These are phyloP conservation scores for Macropus fuliginosus DNA, from an alignment of 2,797 vertebrate species.

Conservation along the genomic window DNA sequence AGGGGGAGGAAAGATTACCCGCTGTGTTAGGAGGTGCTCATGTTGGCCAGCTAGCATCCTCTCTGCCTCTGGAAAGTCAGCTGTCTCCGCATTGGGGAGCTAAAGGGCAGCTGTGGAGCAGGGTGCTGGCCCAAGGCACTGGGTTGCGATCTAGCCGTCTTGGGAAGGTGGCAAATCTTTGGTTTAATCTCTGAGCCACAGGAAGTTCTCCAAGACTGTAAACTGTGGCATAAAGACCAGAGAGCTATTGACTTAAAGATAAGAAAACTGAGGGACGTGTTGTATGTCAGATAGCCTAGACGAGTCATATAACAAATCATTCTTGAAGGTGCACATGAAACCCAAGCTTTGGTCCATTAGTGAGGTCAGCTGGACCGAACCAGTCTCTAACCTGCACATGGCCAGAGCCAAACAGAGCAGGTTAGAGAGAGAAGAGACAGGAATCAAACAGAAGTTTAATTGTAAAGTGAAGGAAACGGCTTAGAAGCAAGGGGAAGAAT, in stretches of 20 bases:
- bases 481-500: no score
- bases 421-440: no score
- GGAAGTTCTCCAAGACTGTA: background rate
- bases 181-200: background rate
- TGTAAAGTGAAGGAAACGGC: no score
- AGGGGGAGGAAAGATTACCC: conserved; percentile 26
- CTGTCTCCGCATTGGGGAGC: background rate
- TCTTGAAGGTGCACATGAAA: conserved; percentile 51
- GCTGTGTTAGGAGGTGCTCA: background rate
- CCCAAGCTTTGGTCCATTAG: conserved; percentile 48
- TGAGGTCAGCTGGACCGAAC: no score
- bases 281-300: conserved; percentile 53
- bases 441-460: no score
- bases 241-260: conserved; percentile 13
- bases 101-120: background rate
- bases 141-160: background rate
- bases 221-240: background rate
- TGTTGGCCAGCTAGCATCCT: conserved; percentile 12
- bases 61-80: background rate
- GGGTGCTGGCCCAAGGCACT: background rate
- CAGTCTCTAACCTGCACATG: background rate
- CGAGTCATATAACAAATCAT: conserved; percentile 39
- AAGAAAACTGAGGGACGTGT: conserved; percentile 21
- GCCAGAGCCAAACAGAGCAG: no score
- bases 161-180: background rate